Base-by-base conservation (phyloP, 1,140 invertebrate genomes). In the Thalassaphorura encarpata region DNA sequence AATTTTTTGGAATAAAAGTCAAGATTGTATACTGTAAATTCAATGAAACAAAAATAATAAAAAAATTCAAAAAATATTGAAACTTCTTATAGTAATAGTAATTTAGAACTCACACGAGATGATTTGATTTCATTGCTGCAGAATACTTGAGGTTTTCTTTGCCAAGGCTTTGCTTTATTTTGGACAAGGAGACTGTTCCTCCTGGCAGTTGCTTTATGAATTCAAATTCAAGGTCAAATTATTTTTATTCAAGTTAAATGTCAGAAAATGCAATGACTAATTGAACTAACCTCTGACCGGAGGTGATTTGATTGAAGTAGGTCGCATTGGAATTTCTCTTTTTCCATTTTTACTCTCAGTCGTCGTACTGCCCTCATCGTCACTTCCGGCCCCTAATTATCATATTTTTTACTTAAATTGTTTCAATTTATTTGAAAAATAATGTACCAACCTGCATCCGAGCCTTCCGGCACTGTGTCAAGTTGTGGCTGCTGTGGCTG, bases 1-100 rank as follows among this genome's bases (percentile, higher is more conserved):
- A 68, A 74, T 90, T 91, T 70, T 86, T 86, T 33, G 85, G 85
- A 42, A 90, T 58, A 67, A 91, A 91, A 69, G 80, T 87, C 71
- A 83, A 80, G 51, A 83, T 15, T 15, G 84, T 85, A 67, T 92
- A 92, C 77, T 82, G 69, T 29, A 75, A 68, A 29, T 27, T 45
- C 2, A 33, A 28, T 13, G 21, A 43, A 50, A 8, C 5, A 5
- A n/a, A 31, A 5, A 13, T n/a, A 50, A 15, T 31, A n/a, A 11
- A 11, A 19, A 13, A 33, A 31, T 13, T 8, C 5, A n/a, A 13
- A 3, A 15, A 31, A 31, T 8, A 21, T 29, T 3, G 26, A 5
- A 8, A 50, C 50, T 48, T 33, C 55, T 51, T 8, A 48, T n/a
- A n/a, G n/a, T n/a, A n/a, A n/a, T n/a, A n/a, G n/a, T n/a, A n/a